A percentile compares a stretch with the other conserved stretches of the same genome.
phyloP scores from a whole-genome alignment of 2,797 vertebrate species.

The Fringilla coelebs region DNA sequence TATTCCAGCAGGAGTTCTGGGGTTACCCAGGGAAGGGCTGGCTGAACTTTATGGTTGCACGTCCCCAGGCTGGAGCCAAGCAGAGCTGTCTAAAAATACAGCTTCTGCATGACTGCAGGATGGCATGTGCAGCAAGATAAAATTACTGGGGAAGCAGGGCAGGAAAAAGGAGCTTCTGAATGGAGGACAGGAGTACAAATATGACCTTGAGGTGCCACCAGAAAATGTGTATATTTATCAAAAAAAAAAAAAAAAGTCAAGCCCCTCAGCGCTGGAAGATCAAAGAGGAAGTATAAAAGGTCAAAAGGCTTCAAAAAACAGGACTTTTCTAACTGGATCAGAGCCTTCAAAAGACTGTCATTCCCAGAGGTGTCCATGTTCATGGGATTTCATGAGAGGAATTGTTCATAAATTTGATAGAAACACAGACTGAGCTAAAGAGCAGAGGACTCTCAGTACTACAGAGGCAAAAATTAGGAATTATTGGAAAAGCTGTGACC shows the following conservation, averaged over 20 bases:
- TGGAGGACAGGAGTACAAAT: neutral
- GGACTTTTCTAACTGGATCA: neutral
- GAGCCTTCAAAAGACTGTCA: neutral
- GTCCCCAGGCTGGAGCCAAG: neutral
- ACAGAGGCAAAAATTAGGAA: neutral
- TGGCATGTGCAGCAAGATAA: neutral
- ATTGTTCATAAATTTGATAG: neutral
- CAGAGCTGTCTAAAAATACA: constrained; percentile 40
- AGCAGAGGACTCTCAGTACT: neutral
- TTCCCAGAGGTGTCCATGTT: neutral
- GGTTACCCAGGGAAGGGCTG: neutral
- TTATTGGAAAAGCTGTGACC: neutral
- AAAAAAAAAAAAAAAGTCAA: neutral
- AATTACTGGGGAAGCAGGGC: neutral
- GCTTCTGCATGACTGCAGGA: neutral
- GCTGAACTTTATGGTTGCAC: neutral
- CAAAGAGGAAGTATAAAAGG: neutral
- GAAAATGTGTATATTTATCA: neutral
- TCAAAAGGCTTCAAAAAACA: neutral
- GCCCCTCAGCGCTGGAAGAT: neutral
- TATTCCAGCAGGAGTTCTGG: neutral
- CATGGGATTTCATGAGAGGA: neutral
- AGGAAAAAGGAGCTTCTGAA: neutral
- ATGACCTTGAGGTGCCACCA: neutral
- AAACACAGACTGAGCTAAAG: neutral